These are phyloP conservation scores for Pararge aegeria DNA, from an alignment of 1,140 invertebrate genomes.

Conservation along the genomic window DNA sequence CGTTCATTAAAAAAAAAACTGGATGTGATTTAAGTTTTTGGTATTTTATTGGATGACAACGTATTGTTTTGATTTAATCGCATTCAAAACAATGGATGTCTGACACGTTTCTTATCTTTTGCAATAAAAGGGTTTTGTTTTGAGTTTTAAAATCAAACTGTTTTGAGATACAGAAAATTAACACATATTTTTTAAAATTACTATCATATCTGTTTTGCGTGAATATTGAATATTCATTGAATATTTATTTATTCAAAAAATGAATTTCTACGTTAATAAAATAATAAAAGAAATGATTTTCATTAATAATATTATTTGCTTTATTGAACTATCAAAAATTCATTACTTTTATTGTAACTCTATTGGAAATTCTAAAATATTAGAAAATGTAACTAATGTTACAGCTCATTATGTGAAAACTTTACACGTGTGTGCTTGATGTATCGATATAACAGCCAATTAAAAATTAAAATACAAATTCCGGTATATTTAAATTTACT, in stretches of 20 bases:
- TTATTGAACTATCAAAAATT: too few species aligned
- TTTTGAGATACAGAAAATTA: background rate
- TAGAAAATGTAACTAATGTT: too few species aligned
- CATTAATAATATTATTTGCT: too few species aligned
- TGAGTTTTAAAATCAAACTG: background rate
- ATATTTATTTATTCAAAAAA: background rate
- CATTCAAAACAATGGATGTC: background rate
- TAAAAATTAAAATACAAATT: background rate
- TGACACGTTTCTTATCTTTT: background rate
- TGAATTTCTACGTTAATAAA: too few species aligned
- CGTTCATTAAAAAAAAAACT: slow-evolving; percentile 9
- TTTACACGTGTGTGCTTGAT: background rate
- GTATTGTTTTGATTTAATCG: background rate
- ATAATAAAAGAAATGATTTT: too few species aligned
- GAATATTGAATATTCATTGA: too few species aligned
- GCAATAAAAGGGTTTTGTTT: background rate
- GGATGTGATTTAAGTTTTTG: slow-evolving; percentile 3
- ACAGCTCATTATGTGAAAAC: background rate
- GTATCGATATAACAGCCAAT: background rate
- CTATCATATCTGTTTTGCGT: background rate
- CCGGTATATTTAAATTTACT: background rate
- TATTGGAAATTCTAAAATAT: too few species aligned
- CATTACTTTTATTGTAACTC: too few species aligned
- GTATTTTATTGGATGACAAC: background rate
- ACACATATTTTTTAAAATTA: background rate